These are phyloP conservation scores for Arothron firmamentum DNA, from an alignment of 2,113 vertebrate species.

Conservation along the genomic window DNA sequence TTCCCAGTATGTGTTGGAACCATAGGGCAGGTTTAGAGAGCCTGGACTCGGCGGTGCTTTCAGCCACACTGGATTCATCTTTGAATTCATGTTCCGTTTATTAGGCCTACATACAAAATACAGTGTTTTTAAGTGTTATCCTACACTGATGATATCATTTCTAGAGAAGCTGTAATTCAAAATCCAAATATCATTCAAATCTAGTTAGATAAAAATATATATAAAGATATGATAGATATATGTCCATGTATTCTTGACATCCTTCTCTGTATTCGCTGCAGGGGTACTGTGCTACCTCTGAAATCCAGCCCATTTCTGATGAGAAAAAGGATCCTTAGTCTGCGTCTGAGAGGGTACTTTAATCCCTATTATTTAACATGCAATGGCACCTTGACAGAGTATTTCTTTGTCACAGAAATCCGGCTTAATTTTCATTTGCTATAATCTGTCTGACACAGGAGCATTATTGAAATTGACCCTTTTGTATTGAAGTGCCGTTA, in stretches of 20 bases:
- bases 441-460: conserved; percentile 4
- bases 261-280: conserved; percentile 49
- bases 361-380: conserved; percentile 23
- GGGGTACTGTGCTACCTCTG: conserved; percentile 59
- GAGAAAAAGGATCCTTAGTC: conserved; percentile 21
- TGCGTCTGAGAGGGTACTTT: conserved; percentile 17
- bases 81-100: conserved; percentile 46
- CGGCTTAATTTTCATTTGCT: conserved; percentile 8
- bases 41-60: conserved; percentile 47
- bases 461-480: conserved; percentile 29
- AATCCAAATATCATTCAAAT: conserved; percentile 13
- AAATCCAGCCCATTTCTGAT: background rate
- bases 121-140: conserved; percentile 54
- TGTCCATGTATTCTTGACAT: conserved; percentile 39
- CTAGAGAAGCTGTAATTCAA: conserved; percentile 41
- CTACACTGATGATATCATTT: conserved; percentile 47
- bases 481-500: conserved; percentile 52
- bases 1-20: background rate
- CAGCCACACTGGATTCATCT: conserved; percentile 53
- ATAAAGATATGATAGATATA: conserved; percentile 35
- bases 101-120: conserved; percentile 61
- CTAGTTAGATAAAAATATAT: conserved; percentile 12
- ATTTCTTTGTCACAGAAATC: conserved; percentile 7
- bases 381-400: background rate
- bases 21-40: too few relatives aligned